phyloP scores from a whole-genome alignment of 1,140 invertebrate genomes.

The Armadillidium nasatum region DNA sequence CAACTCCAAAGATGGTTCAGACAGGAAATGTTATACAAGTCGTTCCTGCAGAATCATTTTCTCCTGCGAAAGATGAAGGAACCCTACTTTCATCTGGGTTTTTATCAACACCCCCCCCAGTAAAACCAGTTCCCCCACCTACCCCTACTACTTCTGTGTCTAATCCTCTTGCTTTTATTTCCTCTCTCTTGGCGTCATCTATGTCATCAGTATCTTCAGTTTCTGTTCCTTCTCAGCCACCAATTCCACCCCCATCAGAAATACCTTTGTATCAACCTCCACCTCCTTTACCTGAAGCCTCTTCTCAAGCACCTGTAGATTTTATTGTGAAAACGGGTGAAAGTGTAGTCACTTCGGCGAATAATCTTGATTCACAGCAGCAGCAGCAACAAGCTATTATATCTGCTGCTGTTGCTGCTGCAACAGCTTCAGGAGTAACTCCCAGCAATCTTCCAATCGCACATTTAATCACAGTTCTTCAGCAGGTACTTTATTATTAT shows the following conservation, averaged over 20 bases:
- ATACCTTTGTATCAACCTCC: neutral
- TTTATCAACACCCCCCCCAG: neutral
- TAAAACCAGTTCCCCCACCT: neutral
- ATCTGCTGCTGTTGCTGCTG: conserved; percentile 18
- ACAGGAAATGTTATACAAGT: conserved; percentile 4
- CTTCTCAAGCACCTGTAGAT: neutral
- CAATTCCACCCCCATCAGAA: neutral
- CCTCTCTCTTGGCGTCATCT: neutral
- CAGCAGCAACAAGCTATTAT: neutral
- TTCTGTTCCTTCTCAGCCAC: neutral
- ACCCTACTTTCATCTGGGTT: neutral
- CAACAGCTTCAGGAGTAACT: neutral
- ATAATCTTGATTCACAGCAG: too few relatives aligned
- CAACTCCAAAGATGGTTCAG: neutral
- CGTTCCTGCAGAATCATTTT: neutral
- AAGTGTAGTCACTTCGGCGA: too few relatives aligned
- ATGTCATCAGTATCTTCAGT: neutral
- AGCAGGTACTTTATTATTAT: conserved; percentile 31
- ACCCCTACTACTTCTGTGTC: neutral
- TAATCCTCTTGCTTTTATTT: conserved; percentile 1
- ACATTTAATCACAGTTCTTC: conserved; percentile 35
- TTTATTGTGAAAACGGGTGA: too few relatives aligned
- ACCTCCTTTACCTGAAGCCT: neutral
- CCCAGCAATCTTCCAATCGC: conserved; percentile 31
- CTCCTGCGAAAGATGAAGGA: neutral